Conservation (phyloP, 2,888 invertebrate species). For the Papilio protenor region DNA sequence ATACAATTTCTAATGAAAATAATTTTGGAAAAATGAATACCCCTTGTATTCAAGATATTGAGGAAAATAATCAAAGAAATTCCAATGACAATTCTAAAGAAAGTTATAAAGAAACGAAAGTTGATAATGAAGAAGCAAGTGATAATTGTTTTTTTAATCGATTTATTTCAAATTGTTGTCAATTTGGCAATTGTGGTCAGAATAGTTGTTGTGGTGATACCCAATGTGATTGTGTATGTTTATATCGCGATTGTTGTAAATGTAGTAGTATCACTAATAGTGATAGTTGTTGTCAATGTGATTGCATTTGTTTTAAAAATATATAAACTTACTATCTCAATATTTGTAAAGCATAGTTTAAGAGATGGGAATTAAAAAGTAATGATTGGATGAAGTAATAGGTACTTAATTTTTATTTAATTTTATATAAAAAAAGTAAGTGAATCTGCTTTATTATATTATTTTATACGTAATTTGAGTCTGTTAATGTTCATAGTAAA, state of each 20-base stretch:
- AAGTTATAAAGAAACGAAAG: neutral
- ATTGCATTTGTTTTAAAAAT: neutral
- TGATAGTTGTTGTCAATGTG: neutral
- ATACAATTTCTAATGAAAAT: neutral
- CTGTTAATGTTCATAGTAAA: no score
- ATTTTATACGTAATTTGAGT: no score
- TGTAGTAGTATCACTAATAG: neutral
- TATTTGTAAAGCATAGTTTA: no score
- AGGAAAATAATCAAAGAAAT: no score
- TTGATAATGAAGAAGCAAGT: neutral
- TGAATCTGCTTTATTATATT: no score
- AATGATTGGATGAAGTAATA: no score
- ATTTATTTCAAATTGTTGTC: neutral
- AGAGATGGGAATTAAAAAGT: no score
- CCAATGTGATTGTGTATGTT: neutral
- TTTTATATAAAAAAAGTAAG: no score
- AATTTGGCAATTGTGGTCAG: neutral
- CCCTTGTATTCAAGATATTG: neutral
- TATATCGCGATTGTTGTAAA: constrained; percentile 7
- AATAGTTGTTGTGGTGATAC: neutral
- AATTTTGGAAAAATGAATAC: neutral
- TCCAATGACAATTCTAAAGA: neutral
- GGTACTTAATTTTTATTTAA: no score
- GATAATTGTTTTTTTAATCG: neutral
- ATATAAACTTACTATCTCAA: no score